Evolutionary conservation across 92 coral and sea anemone species (phyloP).

Genomic region (Zoanthus sansibaricus): DNA sequence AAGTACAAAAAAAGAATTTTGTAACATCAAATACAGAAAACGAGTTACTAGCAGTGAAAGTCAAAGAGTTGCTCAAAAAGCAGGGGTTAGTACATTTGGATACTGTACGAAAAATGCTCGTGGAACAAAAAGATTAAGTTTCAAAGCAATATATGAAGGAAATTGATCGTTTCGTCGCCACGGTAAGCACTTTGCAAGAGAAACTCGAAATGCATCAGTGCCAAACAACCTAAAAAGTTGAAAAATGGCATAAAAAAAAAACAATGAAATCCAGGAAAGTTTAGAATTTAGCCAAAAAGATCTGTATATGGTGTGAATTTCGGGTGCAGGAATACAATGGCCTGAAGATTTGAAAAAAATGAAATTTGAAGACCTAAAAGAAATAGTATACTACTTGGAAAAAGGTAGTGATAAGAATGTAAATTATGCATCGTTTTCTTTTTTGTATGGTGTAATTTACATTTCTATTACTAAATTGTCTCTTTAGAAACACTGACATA

Average conservation of each 20-base stretch:
- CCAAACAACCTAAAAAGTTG: slow-evolving; percentile 9
- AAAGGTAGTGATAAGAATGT: no score
- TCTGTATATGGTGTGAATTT: no score
- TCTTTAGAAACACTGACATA: no score
- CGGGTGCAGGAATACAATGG: no score
- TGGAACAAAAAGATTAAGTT: background rate
- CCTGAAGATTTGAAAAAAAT: no score
- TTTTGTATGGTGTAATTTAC: no score
- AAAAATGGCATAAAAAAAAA: background rate
- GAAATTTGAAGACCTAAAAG: no score
- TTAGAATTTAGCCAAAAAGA: background rate
- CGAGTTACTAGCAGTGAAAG: slow-evolving; percentile 20
- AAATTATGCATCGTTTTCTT: no score
- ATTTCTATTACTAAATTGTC: no score
- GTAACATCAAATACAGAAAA: background rate
- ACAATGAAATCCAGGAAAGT: slow-evolving; percentile 2
- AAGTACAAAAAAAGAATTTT: background rate
- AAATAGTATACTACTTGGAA: no score
- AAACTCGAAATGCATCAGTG: background rate
- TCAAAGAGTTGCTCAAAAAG: slow-evolving; percentile 13
- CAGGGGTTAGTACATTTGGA: slow-evolving; percentile 2
- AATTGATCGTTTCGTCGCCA: slow-evolving; percentile 8
- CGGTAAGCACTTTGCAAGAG: slow-evolving; percentile 18
- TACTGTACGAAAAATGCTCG: background rate
- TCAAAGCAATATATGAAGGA: slow-evolving; percentile 4